Base-by-base conservation (phyloP, 2,888 invertebrate genomes). In the Alviniconcha strummeri region DNA sequence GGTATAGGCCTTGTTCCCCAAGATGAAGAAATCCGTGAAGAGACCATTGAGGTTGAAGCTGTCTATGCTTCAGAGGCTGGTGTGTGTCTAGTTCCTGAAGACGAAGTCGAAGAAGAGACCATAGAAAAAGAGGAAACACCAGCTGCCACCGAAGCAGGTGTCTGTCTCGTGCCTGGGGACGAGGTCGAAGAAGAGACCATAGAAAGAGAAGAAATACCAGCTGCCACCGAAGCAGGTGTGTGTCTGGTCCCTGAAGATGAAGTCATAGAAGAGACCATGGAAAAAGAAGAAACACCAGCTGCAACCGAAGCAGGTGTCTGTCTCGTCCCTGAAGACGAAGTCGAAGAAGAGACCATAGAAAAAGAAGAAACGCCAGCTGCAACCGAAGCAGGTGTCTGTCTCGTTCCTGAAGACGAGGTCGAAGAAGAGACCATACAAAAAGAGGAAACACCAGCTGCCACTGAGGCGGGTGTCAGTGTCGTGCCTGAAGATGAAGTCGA, bases 11-110 rank as follows among this genome's bases (percentile, higher is more conserved):
- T 79, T 15, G 79, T 79, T 54, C 64, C 76, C 19, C 36, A 60
- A 54, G 82, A 82, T 17, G 80, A 57, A 79, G 82, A 82, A 13
- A n/a, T n/a, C 13, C 64, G 76, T 56, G 83, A 80, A 71, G 55
- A 83, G 67, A 64, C 69, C 5, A 54, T 52, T 15, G 76, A 83
- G 19, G 19, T 52, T 64, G n/a, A 56, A 17, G 13, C 57, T 13
- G 74, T 55, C 17, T 52, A 69, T 52, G 64, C 67, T 6, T 54
- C n/a, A 36, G 76, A 76, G 17, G 56, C 64, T 54, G 71, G 17
- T 9, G 17, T n/a, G 17, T 74, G 67, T 36, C 60, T 81, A 55
- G 75, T 57, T 17, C 54, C 19, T 52, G 72, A 72, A 79, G 80
- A 84, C 19, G 79, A 67, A 11, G 72, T 52, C 19, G 54, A 69